Base-by-base conservation (phyloP, 2,797 vertebrate genomes). In the Monodelphis domestica region DNA sequence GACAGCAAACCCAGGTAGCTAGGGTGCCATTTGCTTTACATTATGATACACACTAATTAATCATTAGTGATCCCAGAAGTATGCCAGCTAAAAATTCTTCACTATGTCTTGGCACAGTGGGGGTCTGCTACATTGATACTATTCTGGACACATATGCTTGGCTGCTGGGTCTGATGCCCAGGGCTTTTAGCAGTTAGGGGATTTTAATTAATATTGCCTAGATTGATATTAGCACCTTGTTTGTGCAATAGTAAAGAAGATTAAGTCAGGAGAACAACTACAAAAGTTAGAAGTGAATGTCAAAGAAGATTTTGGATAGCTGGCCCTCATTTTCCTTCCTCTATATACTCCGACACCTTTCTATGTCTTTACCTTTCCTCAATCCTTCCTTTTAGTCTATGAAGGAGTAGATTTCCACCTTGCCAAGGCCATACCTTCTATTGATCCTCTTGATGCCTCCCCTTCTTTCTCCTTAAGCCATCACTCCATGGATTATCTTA, bases 21-120 rank as follows among this genome's bases (percentile, higher is more conserved):
- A 95, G 98, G 98, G 98, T 99, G 99, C 99, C 99, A 99, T 99
- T 99, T 99, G 99, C 99, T 99, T 99, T 99, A 99, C 99, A 99
- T 99, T 99, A 99, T 98, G 99, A 99, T 99, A 99, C 99, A 98
- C 99, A 98, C 99, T 99, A 99, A 99, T 99, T 99, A 99, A 99
- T 99, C 99, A 99, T 99, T 99, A 99, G 99, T 96, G 98, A 99
- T 99, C 99, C 99, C 99, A 98, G 99, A 99, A 99, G 99, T 99
- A 99, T 99, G 99, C 98, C 98, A 98, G 98, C 98, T 99, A 99
- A 99, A 99, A 99, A 99, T 98, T 99, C 99, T 99, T 99, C 99
- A 99, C 99, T 98, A 98, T 98, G 98, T 98, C 98, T 99, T 98
- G 96, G 98, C 99, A 94, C 99, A 99, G 99, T 99, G 98, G 99